Evolutionary conservation across 1,140 invertebrate species (phyloP).

Genomic region (Drosophila parabipectinata): DNA sequence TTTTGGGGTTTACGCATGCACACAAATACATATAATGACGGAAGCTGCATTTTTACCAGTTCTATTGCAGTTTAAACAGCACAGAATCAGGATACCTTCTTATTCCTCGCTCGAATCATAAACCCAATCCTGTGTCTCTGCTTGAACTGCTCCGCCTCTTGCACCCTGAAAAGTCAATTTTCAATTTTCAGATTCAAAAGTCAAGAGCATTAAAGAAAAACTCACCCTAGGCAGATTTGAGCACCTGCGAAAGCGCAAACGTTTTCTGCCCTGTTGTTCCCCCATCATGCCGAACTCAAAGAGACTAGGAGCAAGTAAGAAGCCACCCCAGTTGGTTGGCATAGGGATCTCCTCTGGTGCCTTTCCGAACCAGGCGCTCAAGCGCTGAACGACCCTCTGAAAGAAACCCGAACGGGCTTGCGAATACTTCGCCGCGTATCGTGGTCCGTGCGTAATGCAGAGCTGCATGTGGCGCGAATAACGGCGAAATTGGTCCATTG

Average conservation of each 20-base stretch:
- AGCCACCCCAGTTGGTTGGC: slow-evolving; percentile 59
- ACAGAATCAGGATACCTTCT: neutral
- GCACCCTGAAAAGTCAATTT: slow-evolving; percentile 22
- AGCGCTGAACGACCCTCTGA: neutral
- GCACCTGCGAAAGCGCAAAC: slow-evolving; percentile 56
- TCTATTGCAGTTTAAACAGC: no score
- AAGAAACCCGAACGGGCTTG: neutral
- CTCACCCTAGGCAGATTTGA: slow-evolving; percentile 46
- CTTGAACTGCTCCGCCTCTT: slow-evolving; percentile 21
- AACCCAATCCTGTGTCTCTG: slow-evolving; percentile 53
- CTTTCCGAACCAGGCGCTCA: slow-evolving; percentile 12
- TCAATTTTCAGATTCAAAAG: no score
- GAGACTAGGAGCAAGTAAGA: slow-evolving; percentile 31
- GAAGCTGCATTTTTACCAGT: no score
- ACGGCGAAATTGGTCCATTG: slow-evolving; percentile 37
- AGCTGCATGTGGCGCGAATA: slow-evolving; percentile 55
- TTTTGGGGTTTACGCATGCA: no score
- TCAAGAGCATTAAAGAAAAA: neutral
- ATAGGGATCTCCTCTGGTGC: slow-evolving; percentile 10
- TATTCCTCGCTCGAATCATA: slow-evolving; percentile 39
- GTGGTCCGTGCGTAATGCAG: slow-evolving; percentile 28
- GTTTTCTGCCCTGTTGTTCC: slow-evolving; percentile 1
- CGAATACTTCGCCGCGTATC: slow-evolving; percentile 14
- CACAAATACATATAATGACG: no score
- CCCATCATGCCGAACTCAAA: slow-evolving; percentile 47